Conservation (phyloP, 2,797 vertebrate genomes). For the Monodelphis domestica region DNA sequence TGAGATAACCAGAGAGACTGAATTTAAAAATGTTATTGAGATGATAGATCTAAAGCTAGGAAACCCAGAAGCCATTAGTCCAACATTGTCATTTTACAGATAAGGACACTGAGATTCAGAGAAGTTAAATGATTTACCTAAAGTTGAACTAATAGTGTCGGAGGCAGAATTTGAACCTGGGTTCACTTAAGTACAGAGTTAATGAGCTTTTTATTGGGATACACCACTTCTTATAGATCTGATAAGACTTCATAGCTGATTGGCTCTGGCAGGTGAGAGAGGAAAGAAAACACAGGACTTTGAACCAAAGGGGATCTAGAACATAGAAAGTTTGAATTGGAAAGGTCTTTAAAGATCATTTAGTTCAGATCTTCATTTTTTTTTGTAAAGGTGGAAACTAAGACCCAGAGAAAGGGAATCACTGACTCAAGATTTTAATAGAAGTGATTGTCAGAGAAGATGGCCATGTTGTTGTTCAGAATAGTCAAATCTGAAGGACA, state of each 20-base stretch:
- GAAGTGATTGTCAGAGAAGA: not conserved
- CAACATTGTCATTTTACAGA: not conserved
- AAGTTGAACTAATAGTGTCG: not conserved
- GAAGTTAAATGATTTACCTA: not conserved
- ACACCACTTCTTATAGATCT: not conserved
- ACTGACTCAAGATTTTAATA: not conserved
- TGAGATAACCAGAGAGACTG: not conserved
- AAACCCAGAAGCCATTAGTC: not conserved
- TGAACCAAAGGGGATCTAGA: not conserved
- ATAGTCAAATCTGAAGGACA: not conserved
- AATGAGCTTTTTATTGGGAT: not conserved
- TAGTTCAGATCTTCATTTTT: not conserved
- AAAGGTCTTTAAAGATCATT: not conserved
- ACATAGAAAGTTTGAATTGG: not conserved
- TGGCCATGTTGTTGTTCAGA: not conserved
- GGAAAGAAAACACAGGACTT: not conserved
- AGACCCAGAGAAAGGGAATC: not conserved
- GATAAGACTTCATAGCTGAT: slow-evolving; percentile 1
- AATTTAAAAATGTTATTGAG: not conserved
- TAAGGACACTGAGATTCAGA: not conserved
- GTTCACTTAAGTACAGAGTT: not conserved
- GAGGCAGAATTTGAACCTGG: not conserved
- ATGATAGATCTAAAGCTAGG: not conserved
- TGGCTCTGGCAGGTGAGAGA: not conserved
- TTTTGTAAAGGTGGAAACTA: slow-evolving; percentile 8